Percentiles rank a stretch among this genome's conserved stretches.
phyloP scores from a whole-genome alignment of 2,888 invertebrate genomes.

The Megalurothrips usitatus region DNA sequence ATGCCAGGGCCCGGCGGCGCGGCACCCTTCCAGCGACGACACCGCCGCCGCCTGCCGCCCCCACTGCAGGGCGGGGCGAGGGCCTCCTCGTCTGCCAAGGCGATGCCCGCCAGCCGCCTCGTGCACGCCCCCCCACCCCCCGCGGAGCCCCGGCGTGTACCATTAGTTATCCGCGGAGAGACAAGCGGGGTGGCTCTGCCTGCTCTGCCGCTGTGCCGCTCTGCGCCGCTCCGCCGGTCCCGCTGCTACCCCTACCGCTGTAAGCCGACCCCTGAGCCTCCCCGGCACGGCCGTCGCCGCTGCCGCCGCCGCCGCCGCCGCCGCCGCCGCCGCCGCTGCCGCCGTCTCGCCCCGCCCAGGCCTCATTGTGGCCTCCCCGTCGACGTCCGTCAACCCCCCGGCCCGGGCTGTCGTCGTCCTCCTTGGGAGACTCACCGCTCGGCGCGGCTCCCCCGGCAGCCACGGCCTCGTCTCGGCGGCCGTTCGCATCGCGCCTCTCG shows the following conservation, averaged over 20 bases:
- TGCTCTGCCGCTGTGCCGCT: background rate
- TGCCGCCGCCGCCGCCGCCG: no score
- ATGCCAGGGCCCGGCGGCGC: no score
- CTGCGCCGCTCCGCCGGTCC: no score
- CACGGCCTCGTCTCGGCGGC: no score
- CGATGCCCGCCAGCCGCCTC: background rate
- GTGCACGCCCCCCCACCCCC: background rate
- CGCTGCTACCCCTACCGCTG: background rate
- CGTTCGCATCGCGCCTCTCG: no score
- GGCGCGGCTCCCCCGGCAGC: no score
- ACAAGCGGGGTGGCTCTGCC: background rate
- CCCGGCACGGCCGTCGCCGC: background rate
- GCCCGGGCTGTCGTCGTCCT: background rate
- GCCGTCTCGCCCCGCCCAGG: background rate
- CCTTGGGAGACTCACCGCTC: no score
- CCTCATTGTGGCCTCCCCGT: background rate
- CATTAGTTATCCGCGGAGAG: slow-evolving; percentile 18
- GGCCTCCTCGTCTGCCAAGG: background rate
- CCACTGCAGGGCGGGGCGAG: no score
- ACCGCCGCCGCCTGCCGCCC: no score
- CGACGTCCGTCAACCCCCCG: background rate
- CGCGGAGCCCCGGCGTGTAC: background rate
- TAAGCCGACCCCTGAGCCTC: slow-evolving; percentile 14
- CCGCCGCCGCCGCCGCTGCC: background rate
- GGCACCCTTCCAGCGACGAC: no score